phyloP scores from a whole-genome alignment of 2,888 invertebrate genomes.

The Euplagia quadripunctaria region DNA sequence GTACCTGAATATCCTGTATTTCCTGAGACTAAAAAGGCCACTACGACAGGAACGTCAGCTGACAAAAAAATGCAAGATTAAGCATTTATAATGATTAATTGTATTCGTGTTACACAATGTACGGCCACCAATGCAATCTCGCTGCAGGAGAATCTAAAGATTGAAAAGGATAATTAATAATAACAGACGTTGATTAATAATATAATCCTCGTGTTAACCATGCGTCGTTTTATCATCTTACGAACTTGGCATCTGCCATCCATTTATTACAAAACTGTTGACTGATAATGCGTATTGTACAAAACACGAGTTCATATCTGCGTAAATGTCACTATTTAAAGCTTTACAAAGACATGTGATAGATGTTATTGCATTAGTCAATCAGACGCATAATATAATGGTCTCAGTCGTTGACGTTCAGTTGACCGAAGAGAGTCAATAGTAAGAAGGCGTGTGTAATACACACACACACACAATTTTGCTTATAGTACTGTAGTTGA shows the following conservation, averaged over 20 bases:
- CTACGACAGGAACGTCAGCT: no score
- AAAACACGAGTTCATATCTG: constrained; percentile 18
- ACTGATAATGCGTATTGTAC: constrained; percentile 17
- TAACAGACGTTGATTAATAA: background rate
- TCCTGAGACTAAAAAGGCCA: no score
- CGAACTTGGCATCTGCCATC: constrained; percentile 35
- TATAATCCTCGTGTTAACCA: background rate
- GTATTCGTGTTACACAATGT: no score
- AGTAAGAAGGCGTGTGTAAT: background rate
- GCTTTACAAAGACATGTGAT: constrained; percentile 27
- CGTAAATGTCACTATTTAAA: constrained; percentile 22
- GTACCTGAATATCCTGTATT: no score
- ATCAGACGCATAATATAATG: background rate
- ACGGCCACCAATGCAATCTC: no score
- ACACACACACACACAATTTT: no score
- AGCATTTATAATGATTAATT: no score
- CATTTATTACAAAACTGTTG: constrained; percentile 24
- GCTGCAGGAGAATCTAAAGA: no score
- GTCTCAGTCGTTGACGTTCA: background rate
- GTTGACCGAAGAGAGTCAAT: background rate
- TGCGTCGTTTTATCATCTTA: constrained; percentile 7
- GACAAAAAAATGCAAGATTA: no score
- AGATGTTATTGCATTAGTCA: background rate
- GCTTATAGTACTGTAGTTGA: no score
- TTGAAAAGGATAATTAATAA: background rate